These are phyloP conservation scores for Anthophora plumipes DNA, from an alignment of 2,888 invertebrate genomes.

Conservation along the genomic window DNA sequence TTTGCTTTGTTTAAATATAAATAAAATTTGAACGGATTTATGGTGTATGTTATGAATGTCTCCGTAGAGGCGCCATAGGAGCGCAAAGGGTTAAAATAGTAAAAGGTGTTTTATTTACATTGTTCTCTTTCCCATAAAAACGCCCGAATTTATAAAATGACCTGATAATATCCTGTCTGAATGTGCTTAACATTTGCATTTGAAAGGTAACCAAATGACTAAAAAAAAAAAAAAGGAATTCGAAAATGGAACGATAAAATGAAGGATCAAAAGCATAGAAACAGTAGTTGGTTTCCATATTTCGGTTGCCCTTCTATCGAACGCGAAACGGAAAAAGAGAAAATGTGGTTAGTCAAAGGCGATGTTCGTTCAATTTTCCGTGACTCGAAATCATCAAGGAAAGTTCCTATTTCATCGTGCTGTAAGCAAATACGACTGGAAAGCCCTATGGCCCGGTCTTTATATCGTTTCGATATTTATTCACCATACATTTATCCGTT, in stretches of 20 bases:
- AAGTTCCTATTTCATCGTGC: constrained; percentile 26
- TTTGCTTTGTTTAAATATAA: too few relatives aligned
- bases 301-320: not conserved
- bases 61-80: too few relatives aligned
- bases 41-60: too few relatives aligned
- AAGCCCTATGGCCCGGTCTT: constrained; percentile 27
- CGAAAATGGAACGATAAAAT: not conserved
- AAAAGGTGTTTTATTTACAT: too few relatives aligned
- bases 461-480: constrained; percentile 59
- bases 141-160: too few relatives aligned
- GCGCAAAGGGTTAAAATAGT: too few relatives aligned
- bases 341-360: constrained; percentile 14
- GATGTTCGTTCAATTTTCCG: constrained; percentile 35
- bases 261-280: not conserved
- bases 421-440: constrained; percentile 27
- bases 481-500: constrained; percentile 50
- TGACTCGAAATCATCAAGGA: constrained; percentile 18
- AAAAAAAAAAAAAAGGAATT: not conserved
- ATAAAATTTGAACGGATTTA: too few relatives aligned
- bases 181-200: not conserved
- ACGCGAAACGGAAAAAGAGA: not conserved
- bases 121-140: too few relatives aligned
- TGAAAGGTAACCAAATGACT: not conserved
- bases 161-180: not conserved
- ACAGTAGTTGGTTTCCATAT: constrained; percentile 8